Conservation (phyloP, 2,888 invertebrate species). For the Xestia xanthographa region DNA sequence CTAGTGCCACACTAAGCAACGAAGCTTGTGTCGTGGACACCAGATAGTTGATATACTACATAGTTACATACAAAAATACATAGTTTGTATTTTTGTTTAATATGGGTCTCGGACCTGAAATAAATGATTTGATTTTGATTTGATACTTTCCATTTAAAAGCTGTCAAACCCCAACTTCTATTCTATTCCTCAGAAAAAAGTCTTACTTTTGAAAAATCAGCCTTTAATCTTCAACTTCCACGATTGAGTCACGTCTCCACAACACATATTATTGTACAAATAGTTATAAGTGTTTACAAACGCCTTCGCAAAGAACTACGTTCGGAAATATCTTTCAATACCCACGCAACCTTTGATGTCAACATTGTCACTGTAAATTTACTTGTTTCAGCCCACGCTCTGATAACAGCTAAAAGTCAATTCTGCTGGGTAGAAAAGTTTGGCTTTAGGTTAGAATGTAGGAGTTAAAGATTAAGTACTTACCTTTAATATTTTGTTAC, state of each 20-base stretch:
- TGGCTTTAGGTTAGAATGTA: background rate
- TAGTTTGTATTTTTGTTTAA: too few relatives aligned
- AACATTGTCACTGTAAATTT: conserved; percentile 2
- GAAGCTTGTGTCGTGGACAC: too few relatives aligned
- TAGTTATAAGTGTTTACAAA: conserved; percentile 9
- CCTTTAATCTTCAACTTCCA: background rate
- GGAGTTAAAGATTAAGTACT: background rate
- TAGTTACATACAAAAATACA: too few relatives aligned
- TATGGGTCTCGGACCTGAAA: too few relatives aligned
- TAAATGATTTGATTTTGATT: too few relatives aligned
- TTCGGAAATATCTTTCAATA: conserved; percentile 7
- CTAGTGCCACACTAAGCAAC: too few relatives aligned
- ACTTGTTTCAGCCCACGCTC: conserved; percentile 9
- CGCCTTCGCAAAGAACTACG: conserved; percentile 1
- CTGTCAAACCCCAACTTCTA: background rate
- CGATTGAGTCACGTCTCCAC: conserved; percentile 2
- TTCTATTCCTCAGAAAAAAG: background rate
- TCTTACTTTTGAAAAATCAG: background rate
- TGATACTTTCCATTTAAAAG: background rate
- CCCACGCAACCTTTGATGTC: conserved; percentile 14
- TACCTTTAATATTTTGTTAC: background rate
- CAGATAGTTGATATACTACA: too few relatives aligned
- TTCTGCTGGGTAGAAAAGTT: background rate
- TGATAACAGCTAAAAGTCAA: background rate
- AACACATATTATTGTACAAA: background rate